Evolutionary conservation across 1,140 invertebrate genomes (phyloP).

Genomic region (Danaus melanippus): DNA sequence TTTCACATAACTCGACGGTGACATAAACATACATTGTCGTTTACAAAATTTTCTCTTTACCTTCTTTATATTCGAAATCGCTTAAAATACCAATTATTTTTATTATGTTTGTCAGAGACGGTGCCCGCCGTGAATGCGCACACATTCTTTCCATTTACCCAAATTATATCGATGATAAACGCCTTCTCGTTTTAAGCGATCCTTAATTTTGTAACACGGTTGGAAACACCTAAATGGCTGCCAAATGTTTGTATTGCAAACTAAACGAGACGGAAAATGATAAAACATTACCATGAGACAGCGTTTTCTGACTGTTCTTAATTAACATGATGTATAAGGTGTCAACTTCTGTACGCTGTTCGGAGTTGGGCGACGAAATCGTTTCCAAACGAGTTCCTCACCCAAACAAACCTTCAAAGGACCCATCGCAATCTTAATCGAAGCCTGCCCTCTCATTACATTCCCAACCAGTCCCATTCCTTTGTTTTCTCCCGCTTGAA

Average conservation of each 20-base stretch:
- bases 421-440: conserved; percentile 47
- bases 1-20: no score
- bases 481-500: conserved; percentile 43
- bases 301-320: conserved; percentile 16
- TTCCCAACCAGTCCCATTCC: conserved; percentile 30
- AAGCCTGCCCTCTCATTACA: conserved; percentile 46
- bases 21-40: no score
- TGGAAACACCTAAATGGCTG: conserved; percentile 5
- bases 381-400: conserved; percentile 53
- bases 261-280: conserved; percentile 23
- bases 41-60: no score
- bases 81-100: conserved; percentile 13
- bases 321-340: conserved; percentile 22
- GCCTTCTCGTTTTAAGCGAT: conserved; percentile 24
- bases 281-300: neutral
- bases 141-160: conserved; percentile 46
- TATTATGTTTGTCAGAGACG: conserved; percentile 41
- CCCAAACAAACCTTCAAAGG: conserved; percentile 38
- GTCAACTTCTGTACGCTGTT: conserved; percentile 33
- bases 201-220: no score
- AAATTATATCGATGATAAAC: conserved; percentile 59
- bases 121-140: conserved; percentile 39
- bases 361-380: conserved; percentile 24
- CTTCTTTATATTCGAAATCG: no score
- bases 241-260: conserved; percentile 29